Base-by-base conservation (phyloP, 2,888 invertebrate genomes). In the Beris chalybata region DNA sequence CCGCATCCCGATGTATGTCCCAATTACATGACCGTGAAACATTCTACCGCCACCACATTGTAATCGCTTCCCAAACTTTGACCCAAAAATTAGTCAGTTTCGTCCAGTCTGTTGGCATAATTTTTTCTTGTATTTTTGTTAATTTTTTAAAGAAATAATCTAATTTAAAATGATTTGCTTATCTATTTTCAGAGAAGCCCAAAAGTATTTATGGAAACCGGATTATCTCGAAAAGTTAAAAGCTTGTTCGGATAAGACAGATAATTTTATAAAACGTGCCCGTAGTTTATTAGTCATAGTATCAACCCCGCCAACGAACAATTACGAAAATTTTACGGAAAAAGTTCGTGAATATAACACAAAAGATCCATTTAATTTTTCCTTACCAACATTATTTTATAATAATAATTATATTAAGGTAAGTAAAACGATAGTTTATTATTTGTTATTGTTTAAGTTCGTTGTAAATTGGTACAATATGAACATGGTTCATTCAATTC, bases 241-340 rank as follows among this genome's bases (percentile, higher is more conserved):
- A 68, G 82, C 82, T 70, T 88, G 89, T 82, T 84, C 82, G 76
- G 86, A 87, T 73, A 85, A 76, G 6, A 12, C 31, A 9, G 56
- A 65, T n/a, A 56, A 55, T 44, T 79, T 81, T 67, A 75, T 85
- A 72, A 89, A 89, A 76, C 84, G 89, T 55, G 92, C 92, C 2
- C 87, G 89, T 74, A 95, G 93, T 3, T 82, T 97, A 31, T 84
- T 97, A 68, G 93, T 97, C 22, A 90, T 97, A 52, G 93, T 92
- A 1, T 90, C 93, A 0, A 92, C 94, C 29, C 92, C 94, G 55
- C 95, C 96, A 0, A 84, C 87, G 71, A 78, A 81, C 70, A 86
- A 86, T 72, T 90, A 90, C 75, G 87, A 87, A 72, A 83, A 87
- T 43, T 97, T 98, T 79, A 91, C 91, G 12, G 83, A 87, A 57